phyloP scores from a whole-genome alignment of 2,113 vertebrate species.

The Rhea pennata region DNA sequence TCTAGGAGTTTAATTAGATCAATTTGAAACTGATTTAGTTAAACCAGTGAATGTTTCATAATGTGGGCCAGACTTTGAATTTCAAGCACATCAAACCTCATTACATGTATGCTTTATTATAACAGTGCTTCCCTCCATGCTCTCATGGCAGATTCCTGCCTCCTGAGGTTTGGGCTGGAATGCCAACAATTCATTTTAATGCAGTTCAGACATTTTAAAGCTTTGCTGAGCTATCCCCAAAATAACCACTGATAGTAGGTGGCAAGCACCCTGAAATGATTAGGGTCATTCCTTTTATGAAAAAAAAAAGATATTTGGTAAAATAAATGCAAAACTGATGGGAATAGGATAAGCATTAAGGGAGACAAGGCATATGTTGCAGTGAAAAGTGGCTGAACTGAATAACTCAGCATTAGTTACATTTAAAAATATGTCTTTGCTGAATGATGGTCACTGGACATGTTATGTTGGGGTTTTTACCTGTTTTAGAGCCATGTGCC shows the following conservation, averaged over 20 bases:
- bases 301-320: background rate
- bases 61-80: conserved; percentile 60
- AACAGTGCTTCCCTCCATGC: conserved; percentile 40
- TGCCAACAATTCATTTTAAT: conserved; percentile 68
- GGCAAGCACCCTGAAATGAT: conserved; percentile 61
- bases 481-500: background rate
- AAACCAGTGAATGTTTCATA: conserved; percentile 22
- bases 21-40: conserved; percentile 56
- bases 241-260: conserved; percentile 65
- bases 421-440: background rate
- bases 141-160: conserved; percentile 63
- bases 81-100: conserved; percentile 53
- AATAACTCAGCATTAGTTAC: background rate
- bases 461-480: background rate
- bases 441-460: background rate
- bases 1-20: conserved; percentile 56
- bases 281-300: conserved; percentile 4
- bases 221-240: conserved; percentile 51
- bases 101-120: conserved; percentile 38
- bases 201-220: conserved; percentile 59
- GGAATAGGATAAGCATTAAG: background rate
- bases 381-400: background rate
- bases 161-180: conserved; percentile 70
- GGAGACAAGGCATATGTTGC: background rate
- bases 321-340: background rate